Base-by-base conservation (phyloP, 2,113 vertebrate genomes). In the Himantopus leucocephalus region DNA sequence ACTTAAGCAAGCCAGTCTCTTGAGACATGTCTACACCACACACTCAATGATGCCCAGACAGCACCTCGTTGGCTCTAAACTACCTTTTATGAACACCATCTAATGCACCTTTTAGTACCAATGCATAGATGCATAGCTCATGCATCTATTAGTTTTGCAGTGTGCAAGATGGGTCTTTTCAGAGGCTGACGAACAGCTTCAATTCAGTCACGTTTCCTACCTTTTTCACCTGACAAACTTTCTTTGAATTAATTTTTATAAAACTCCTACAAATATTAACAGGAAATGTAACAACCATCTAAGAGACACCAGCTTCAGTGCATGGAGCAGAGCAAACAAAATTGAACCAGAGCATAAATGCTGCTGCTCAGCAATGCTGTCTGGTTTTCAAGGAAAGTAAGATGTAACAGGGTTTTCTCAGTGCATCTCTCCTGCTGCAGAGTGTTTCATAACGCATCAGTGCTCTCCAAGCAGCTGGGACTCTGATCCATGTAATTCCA, bases 11-110 rank as follows among this genome's bases (percentile, higher is more conserved):
- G 23, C 14, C 4, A 1, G 5, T 70, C 50, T 91, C 59, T 84
- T 48, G 48, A 70, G 39, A 9, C 12, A 59, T 0, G 0, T 29
- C 23, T 64, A 8, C 0, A 1, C 41, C 37, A 81, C 4, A 37
- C 8, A 24, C 12, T 68, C 3, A 2, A 21, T 55, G 27, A 53
- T n/a, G 76, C 45, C 27, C 39, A 19, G 10, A 62, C 12, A 58
- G 80, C 41, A 74, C 27, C 19, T 79, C 5, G 1, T 5, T 90
- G 52, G 41, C 37, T 85, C 34, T 64, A 27, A 87, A 35, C 10
- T 21, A 43, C 14, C 5, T 72, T 71, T 55, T 59, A 41, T 27
- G 52, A 88, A 37, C 17, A 55, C 4, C 12, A 45, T 10, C 35
- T 60, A 60, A 67, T 5, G 18, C 3, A 79, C 10, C 4, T 71